phyloP scores from a whole-genome alignment of 2,888 invertebrate species.

The Eupsilia transversa region DNA sequence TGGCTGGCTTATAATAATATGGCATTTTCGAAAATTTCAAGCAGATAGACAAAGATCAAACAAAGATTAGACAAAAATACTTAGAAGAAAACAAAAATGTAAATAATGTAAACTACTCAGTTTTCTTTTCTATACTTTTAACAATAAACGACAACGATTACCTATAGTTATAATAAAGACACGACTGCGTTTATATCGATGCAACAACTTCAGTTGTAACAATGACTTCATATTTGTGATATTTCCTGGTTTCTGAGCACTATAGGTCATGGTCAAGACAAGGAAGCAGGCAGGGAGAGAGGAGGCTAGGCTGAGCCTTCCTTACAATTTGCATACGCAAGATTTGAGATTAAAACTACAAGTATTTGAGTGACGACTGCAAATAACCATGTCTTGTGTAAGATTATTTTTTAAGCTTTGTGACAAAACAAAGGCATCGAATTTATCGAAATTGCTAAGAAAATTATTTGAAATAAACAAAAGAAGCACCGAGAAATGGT shows the following conservation, averaged over 20 bases:
- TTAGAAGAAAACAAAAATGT: neutral
- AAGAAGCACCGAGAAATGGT: too few relatives aligned
- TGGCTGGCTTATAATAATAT: too few relatives aligned
- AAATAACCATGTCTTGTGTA: neutral
- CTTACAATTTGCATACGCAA: neutral
- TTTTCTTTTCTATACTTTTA: neutral
- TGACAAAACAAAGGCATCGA: neutral
- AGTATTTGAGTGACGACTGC: neutral
- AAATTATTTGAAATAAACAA: too few relatives aligned
- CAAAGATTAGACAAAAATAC: neutral
- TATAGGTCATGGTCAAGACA: constrained; percentile 56
- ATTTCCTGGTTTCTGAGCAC: constrained; percentile 53
- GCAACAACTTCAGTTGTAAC: constrained; percentile 36
- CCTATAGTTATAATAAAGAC: neutral
- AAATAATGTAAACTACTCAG: neutral
- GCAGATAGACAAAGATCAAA: too few relatives aligned
- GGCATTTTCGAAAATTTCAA: neutral
- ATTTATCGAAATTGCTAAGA: neutral
- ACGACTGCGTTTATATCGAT: constrained; percentile 36
- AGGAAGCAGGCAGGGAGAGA: constrained; percentile 31
- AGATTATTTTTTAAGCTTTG: neutral
- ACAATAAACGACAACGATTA: neutral
- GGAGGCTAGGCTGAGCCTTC: constrained; percentile 10
- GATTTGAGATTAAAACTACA: neutral
- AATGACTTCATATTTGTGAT: constrained; percentile 46